A percentile compares a stretch with the other conserved stretches of the same genome.
Evolutionary conservation across 2,797 vertebrate genomes (phyloP).

Genomic region (Margarornis squamiger): DNA sequence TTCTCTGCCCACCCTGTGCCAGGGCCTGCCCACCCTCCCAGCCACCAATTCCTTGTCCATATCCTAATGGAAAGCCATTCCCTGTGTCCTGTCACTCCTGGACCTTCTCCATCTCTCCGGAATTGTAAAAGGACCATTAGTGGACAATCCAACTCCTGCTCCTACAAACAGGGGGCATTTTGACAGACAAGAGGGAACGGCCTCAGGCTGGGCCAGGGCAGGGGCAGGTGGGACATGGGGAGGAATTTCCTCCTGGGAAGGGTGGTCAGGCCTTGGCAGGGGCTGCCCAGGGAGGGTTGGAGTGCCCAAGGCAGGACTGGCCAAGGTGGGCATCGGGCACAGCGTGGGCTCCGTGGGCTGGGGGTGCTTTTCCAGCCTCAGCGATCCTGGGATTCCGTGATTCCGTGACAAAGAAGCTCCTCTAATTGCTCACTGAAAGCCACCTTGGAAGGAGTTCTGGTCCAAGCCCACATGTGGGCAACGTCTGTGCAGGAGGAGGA

Average conservation of each 20-base stretch:
- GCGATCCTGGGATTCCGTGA: not conserved
- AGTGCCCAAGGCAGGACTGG: no score
- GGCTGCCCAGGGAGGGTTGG: no score
- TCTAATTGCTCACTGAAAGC: not conserved
- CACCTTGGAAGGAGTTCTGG: not conserved
- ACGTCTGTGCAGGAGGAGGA: not conserved
- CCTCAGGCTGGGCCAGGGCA: not conserved
- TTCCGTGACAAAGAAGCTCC: accelerated
- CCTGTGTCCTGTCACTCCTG: not conserved
- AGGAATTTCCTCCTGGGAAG: not conserved
- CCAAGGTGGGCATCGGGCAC: not conserved
- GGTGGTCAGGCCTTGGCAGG: no score
- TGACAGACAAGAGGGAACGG: not conserved
- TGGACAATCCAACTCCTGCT: no score
- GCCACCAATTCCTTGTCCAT: not conserved
- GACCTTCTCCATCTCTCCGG: not conserved
- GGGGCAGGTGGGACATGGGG: not conserved
- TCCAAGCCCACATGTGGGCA: not conserved
- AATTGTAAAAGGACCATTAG: no score
- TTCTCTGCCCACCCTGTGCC: not conserved
- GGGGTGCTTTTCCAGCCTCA: not conserved
- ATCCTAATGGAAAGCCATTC: not conserved
- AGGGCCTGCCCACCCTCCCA: not conserved
- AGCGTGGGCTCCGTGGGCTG: not conserved
- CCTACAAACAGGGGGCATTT: not conserved